phyloP scores from a whole-genome alignment of 2,888 invertebrate genomes.

The Neoscelio sp. region DNA sequence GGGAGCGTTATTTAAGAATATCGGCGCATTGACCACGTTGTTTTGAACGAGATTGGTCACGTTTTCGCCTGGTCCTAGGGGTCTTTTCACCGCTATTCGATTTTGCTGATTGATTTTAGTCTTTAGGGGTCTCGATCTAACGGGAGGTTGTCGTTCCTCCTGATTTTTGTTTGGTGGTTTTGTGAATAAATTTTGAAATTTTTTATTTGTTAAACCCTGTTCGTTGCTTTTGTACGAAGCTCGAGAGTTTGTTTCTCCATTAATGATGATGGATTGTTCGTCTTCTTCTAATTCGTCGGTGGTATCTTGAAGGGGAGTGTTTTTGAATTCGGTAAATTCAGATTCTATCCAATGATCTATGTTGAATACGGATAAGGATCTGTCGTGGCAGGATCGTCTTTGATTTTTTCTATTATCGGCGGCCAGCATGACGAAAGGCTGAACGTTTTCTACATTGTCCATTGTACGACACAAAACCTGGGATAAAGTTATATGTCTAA shows the following conservation, averaged over 20 bases:
- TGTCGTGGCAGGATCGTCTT: constrained; percentile 85
- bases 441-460: constrained; percentile 87
- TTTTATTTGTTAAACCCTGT: constrained; percentile 36
- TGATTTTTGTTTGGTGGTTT: constrained; percentile 29
- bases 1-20: constrained; percentile 76
- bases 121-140: constrained; percentile 70
- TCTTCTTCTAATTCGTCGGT: constrained; percentile 31
- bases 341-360: constrained; percentile 86
- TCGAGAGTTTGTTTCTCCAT: constrained; percentile 32
- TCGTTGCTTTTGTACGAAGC: constrained; percentile 8
- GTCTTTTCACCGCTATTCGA: constrained; percentile 74
- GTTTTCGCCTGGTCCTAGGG: constrained; percentile 75
- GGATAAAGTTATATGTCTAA: constrained; percentile 88
- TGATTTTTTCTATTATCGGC: constrained; percentile 86
- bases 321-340: constrained; percentile 45
- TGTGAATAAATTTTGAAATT: constrained; percentile 14
- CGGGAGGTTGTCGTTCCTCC: constrained; percentile 26
- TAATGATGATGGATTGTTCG: not conserved
- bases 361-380: constrained; percentile 85
- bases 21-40: constrained; percentile 78
- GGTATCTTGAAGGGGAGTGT: not conserved
- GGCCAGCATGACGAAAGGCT: constrained; percentile 89
- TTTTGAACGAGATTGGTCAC: constrained; percentile 79
- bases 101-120: constrained; percentile 78
- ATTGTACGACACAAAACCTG: constrained; percentile 89